phyloP scores from a whole-genome alignment of 2,888 invertebrate species.

The Scaptodrosophila latifasciaeformis region DNA sequence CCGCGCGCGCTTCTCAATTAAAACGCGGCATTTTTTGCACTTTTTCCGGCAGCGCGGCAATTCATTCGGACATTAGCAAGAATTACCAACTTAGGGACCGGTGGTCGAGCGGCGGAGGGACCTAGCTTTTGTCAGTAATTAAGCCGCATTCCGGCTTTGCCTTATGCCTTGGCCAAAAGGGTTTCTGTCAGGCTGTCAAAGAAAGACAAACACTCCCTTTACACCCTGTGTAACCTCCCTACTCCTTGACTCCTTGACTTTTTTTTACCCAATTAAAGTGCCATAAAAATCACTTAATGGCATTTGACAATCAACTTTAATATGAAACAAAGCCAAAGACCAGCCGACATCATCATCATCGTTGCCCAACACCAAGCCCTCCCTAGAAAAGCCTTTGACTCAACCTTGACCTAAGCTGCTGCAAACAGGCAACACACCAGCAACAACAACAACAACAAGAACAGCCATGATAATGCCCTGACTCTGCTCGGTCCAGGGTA shows the following conservation, averaged over 20 bases:
- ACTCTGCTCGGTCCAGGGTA: not conserved
- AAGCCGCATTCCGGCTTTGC: constrained; percentile 45
- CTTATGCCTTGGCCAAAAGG: constrained; percentile 3
- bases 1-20: constrained; percentile 14
- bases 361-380: constrained; percentile 7
- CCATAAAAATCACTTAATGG: constrained; percentile 64
- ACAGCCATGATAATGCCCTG: not conserved
- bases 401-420: constrained; percentile 54
- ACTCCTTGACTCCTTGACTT: too few relatives aligned
- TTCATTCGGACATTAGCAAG: too few relatives aligned
- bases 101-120: not conserved
- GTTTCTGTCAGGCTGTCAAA: too few relatives aligned
- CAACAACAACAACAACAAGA: constrained; percentile 8
- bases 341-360: not conserved
- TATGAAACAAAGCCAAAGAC: constrained; percentile 46
- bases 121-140: constrained; percentile 54
- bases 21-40: constrained; percentile 19
- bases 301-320: constrained; percentile 68
- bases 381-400: constrained; percentile 15
- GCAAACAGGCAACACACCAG: not conserved
- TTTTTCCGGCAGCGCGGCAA: constrained; percentile 25
- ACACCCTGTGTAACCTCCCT: too few relatives aligned
- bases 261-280: constrained; percentile 55
- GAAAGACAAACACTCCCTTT: too few relatives aligned
- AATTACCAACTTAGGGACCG: constrained; percentile 9